Base-by-base conservation (phyloP, 2,888 invertebrate species). In the Drosophila meridionalis region DNA sequence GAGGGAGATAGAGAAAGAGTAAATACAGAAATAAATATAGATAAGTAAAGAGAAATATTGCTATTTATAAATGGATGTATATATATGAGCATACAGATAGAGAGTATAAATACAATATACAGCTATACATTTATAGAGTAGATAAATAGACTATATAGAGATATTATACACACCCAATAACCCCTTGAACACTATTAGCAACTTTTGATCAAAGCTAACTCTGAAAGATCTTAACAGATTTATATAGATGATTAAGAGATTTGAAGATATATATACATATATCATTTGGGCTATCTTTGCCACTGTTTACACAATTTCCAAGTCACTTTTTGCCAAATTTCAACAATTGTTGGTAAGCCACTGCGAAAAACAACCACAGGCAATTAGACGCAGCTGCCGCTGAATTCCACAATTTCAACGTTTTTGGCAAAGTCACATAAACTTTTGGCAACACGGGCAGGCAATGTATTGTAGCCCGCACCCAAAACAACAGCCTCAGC, bases 371-470 rank as follows among this genome's bases (percentile, higher is more conserved):
- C 45, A 42, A 60, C 73, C 48, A 52, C 28, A 45, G 42, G 57
- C 78, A 77, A 66, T 75, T 73, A 70, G 64, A 82, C 69, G 82
- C 84, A 80, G 83, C 63, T 69, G 71, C 42, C 36, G 43, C 61
- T 71, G 56, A 59, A 64, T 62, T 60, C 66, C 47, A 64, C 67
- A 38, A 61, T 72, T 20, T 20, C 20, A 20, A 20, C 72, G 65
- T 69, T 82, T 83, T 80, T 69, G 88, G 69, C 71, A 52, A 80
- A 73, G 38, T 53, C 83, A 79, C 79, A 74, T 69, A 69, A 83
- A 88, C 80, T 86, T 86, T 83, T 45, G 45, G 53, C 38, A 55
- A 53, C 62, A 57, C 36, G 26, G 56, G 12, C 32, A 45, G 28
- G 28, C 48, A 42, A 50, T 53, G 36, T 26, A 7, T 62, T 53